Percentiles rank a stretch among this genome's conserved stretches.
These are phyloP conservation scores for Orgyia antiqua DNA, from an alignment of 2,888 invertebrate genomes.

Conservation along the genomic window DNA sequence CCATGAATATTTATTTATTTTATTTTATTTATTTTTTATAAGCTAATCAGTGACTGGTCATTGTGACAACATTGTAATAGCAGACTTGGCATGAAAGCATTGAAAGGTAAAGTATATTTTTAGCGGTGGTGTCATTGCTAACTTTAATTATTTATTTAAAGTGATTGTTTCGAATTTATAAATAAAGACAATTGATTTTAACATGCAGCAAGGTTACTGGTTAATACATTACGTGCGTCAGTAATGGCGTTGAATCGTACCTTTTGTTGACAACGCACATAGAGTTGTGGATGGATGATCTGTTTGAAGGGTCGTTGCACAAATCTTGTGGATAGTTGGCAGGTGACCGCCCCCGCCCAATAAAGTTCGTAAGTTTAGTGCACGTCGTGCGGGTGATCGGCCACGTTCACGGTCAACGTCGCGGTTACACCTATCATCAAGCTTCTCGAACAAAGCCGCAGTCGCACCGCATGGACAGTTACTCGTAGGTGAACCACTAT, in stretches of 20 bases:
- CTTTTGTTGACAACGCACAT: constrained; percentile 36
- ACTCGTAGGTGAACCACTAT: constrained; percentile 63
- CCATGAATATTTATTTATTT: too few species aligned
- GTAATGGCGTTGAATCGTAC: constrained; percentile 16
- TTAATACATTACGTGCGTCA: too few species aligned
- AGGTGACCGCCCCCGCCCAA: constrained; percentile 58
- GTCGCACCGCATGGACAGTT: constrained; percentile 46
- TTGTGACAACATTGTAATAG: too few species aligned
- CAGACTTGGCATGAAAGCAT: too few species aligned
- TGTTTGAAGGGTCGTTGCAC: constrained; percentile 40
- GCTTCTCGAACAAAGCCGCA: constrained; percentile 48
- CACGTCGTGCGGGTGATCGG: constrained; percentile 53
- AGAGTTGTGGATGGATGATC: constrained; percentile 45
- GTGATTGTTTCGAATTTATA: too few species aligned
- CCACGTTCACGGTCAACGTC: constrained; percentile 60
- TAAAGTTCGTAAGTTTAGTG: constrained; percentile 60
- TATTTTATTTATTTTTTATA: too few species aligned
- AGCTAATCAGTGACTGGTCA: too few species aligned
- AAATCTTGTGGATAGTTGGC: constrained; percentile 56
- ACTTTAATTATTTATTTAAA: too few species aligned
- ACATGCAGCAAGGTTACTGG: too few species aligned
- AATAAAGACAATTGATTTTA: not conserved
- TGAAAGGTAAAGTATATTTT: too few species aligned
- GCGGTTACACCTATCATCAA: constrained; percentile 34
- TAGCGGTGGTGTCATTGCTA: too few species aligned